Evolutionary conservation across 2,888 invertebrate species (phyloP).

Genomic region (Mythimna lalbum): DNA sequence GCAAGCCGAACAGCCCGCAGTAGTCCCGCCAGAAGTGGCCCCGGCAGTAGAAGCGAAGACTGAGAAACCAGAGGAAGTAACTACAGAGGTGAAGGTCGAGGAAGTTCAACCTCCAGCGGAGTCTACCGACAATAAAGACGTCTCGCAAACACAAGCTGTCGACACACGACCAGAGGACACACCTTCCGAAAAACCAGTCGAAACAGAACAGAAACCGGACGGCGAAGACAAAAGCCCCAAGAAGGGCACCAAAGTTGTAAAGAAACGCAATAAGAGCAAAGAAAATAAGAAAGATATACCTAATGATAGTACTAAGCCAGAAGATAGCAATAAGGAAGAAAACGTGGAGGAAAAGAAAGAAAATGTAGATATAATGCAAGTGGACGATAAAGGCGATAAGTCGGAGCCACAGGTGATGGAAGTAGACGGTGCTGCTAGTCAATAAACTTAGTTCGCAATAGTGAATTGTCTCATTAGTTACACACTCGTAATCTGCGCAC

Average conservation of each 20-base stretch:
- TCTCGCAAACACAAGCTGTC: slow-evolving; percentile 65
- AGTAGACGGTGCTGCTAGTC: slow-evolving; percentile 88
- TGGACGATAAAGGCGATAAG: slow-evolving; percentile 80
- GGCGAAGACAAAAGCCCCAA: slow-evolving; percentile 76
- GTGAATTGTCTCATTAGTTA: slow-evolving; percentile 82
- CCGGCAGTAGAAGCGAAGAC: slow-evolving; percentile 53
- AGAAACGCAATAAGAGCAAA: slow-evolving; percentile 88
- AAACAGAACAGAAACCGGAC: slow-evolving; percentile 68
- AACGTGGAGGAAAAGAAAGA: slow-evolving; percentile 70
- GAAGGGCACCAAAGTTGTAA: slow-evolving; percentile 80
- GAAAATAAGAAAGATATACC: slow-evolving; percentile 78
- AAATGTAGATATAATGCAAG: slow-evolving; percentile 75
- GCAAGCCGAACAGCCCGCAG: slow-evolving; percentile 53
- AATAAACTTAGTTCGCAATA: slow-evolving; percentile 86
- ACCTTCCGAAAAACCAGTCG: slow-evolving; percentile 64
- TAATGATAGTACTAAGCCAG: slow-evolving; percentile 72
- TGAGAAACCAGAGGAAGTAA: slow-evolving; percentile 63
- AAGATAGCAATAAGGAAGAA: slow-evolving; percentile 73
- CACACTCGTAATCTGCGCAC: slow-evolving; percentile 75
- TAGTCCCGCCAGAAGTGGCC: slow-evolving; percentile 27
- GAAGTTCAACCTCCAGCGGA: slow-evolving; percentile 47
- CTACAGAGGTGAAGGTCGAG: slow-evolving; percentile 59
- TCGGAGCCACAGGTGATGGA: slow-evolving; percentile 83
- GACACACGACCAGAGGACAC: slow-evolving; percentile 78
- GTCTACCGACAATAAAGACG: slow-evolving; percentile 59